Evolutionary conservation across 2,888 invertebrate genomes (phyloP), one percentile per base, ranked within the genome.

Genomic region (Epirrhoe alternata): DNA sequence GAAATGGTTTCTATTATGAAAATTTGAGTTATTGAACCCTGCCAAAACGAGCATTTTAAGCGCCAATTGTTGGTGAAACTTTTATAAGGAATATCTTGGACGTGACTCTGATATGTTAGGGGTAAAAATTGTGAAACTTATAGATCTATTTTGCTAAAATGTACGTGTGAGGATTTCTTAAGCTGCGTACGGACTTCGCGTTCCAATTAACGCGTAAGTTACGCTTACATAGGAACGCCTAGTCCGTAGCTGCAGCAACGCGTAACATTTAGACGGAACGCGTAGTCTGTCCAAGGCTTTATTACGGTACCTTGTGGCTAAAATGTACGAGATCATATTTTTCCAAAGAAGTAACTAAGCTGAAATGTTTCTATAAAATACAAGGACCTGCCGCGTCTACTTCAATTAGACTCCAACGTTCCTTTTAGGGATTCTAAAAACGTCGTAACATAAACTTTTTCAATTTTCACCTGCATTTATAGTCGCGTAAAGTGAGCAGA

Each of bases 381-480:
- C 62, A 52, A 35, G 59, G 67, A 53, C 56, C 35, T 58, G 53
- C 38, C 67, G 54, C 63, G 62, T 17, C 69, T 66, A 66, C 77
- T 72, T 78, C 81, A 83, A 92, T 91, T 91, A 89, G 81, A 86
- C 76, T 77, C 78, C 73, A 76, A 80, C 81, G 80, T 84, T 82
- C 80, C 86, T 80, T 86, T 88, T 83, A 78, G 76, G 79, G 87
- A 87, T 82, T 84, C 84, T 86, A 88, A 88, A 89, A 81, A 77
- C 80, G 81, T 90, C 86, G 86, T 90, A 87, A 91, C 88, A 86
- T 90, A 89, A 91, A 92, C 88, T 90, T 92, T 92, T 92, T 90
- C 89, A 92, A 92, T 92, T 92, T 92, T 89, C 90, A 90, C 89
- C 87, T 90, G 84, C 86, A 88, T 86, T 89, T 89, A 88, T 87